Conservation (phyloP, 2,888 invertebrate genomes). For the Augochlorella aurata region DNA sequence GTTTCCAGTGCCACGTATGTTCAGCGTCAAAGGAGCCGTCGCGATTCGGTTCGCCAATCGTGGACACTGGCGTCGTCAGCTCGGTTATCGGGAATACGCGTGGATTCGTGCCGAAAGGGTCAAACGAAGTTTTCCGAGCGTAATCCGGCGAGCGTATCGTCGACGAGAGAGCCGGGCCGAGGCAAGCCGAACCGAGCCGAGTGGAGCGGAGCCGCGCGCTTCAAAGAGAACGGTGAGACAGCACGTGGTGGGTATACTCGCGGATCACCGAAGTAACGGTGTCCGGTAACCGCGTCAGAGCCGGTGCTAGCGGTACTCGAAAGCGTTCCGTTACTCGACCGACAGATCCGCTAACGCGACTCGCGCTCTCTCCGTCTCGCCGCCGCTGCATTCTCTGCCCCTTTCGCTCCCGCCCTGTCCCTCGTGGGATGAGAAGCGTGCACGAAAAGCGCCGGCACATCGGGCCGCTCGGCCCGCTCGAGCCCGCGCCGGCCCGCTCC, state of each 20-base stretch:
- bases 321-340: conserved; percentile 81
- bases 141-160: neutral
- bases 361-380: conserved; percentile 36
- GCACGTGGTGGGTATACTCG: conserved; percentile 75
- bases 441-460: conserved; percentile 58
- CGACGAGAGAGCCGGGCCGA: neutral
- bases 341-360: conserved; percentile 81
- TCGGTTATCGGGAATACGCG: too few species aligned
- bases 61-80: too few species aligned
- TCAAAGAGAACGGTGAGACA: conserved; percentile 73
- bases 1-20: too few species aligned
- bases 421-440: conserved; percentile 58
- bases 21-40: too few species aligned
- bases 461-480: conserved; percentile 51
- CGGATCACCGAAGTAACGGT: conserved; percentile 77
- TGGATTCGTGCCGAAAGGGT: too few species aligned
- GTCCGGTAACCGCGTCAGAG: conserved; percentile 80
- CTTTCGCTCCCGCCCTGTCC: conserved; percentile 31
- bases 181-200: too few species aligned
- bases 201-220: conserved; percentile 42
- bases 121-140: too few species aligned
- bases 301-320: conserved; percentile 80
- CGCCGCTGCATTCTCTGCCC: conserved; percentile 23
- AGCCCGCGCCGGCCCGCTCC: conserved; percentile 31
- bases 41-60: too few species aligned